Evolutionary conservation across 2,888 invertebrate species (phyloP), one percentile per base, ranked within the genome.

Genomic region (Pegoplata infirma): DNA sequence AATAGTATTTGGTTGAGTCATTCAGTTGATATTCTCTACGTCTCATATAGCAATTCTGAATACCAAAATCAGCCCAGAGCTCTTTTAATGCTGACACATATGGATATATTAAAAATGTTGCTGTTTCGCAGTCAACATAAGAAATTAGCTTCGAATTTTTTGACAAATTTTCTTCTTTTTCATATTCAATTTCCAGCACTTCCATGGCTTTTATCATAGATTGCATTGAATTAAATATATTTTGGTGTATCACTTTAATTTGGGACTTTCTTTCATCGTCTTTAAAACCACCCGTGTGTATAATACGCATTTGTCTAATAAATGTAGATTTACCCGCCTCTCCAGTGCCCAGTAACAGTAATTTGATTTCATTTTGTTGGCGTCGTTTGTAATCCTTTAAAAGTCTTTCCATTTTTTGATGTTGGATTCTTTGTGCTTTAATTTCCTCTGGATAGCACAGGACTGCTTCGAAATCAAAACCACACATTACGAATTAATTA

Each of bases 1-100:
- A 17, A 66, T 78, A 80, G 97, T 98, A 98, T 96, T 98, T 98
- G 90, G 98, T 98, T 85, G 98, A 98, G 91, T 98, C 98, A 85
- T 98, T 98, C 86, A 98, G 94, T 91, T 98, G 98, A 91, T 98
- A 98, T 90, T 98, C 98, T 90, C 98, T 94, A 91, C 98, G 93
- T 88, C 98, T 93, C 90, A 98, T 98, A 90, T 98, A 98, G 90
- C 98, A 98, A 91, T 98, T 97, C 90, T 97, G 97, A 85, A 98
- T 97, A 82, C 98, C 98, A 77, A 93, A 91, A 90, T 98, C 98
- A 80, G 92, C 92, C 98, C 98, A 98, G 84, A 98, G 92, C 84
- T 94, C 94, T 90, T 96, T 97, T 90, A 98, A 98, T 84, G 97
- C 98, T 88, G 96, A 25, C 14, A 61, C 21, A 44, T 71, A 78